Conservation (phyloP, 2,888 invertebrate species). For the Apotomis betuletana region DNA sequence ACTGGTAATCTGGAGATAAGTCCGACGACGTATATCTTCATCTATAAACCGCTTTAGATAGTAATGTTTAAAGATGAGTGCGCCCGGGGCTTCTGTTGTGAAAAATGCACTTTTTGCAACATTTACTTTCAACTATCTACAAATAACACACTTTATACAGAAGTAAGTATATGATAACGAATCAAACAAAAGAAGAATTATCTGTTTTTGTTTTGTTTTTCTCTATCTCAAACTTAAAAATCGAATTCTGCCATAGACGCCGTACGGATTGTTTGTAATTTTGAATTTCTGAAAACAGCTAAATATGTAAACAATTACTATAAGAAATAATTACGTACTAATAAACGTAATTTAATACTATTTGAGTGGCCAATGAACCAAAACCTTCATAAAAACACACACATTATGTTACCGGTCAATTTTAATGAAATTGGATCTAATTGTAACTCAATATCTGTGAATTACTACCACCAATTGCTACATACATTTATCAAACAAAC, state of each 20-base stretch:
- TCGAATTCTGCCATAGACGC: too few species aligned
- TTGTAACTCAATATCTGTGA: constrained; percentile 7
- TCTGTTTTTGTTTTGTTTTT: too few species aligned
- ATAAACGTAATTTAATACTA: too few species aligned
- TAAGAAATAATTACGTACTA: too few species aligned
- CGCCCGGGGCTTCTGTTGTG: neutral
- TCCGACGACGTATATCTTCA: neutral
- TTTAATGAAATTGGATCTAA: constrained; percentile 12
- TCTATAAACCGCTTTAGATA: constrained; percentile 2
- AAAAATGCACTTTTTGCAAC: neutral
- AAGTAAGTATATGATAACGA: too few species aligned
- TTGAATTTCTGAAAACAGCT: too few species aligned
- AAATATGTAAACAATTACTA: neutral
- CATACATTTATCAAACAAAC: constrained; percentile 58
- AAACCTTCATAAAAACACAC: too few species aligned
- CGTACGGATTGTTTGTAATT: too few species aligned
- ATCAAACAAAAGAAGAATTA: too few species aligned
- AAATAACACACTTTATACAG: neutral
- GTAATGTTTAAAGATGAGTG: constrained; percentile 15
- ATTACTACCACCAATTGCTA: constrained; percentile 54
- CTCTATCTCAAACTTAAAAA: too few species aligned
- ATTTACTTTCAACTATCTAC: neutral
- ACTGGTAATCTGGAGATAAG: constrained; percentile 14
- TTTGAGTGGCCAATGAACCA: too few species aligned
- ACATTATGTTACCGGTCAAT: neutral